phyloP scores from a whole-genome alignment of 2,888 invertebrate species.

The Philopedon plagiatum region DNA sequence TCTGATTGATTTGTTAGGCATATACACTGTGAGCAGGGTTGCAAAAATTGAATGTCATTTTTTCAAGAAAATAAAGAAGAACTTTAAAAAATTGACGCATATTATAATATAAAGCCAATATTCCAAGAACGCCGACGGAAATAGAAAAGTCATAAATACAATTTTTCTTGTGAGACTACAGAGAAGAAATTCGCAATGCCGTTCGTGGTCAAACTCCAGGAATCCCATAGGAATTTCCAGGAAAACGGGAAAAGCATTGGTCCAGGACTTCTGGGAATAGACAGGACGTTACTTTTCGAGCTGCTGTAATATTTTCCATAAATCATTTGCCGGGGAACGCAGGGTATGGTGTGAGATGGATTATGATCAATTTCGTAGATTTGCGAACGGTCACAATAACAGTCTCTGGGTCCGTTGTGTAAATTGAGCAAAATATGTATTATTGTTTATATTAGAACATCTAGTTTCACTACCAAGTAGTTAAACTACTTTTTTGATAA shows the following conservation, averaged over 20 bases:
- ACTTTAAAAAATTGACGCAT: too few relatives aligned
- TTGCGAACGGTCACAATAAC: background rate
- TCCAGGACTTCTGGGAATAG: conserved; percentile 43
- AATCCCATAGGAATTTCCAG: conserved; percentile 43
- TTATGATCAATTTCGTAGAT: conserved; percentile 44
- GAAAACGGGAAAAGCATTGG: conserved; percentile 51
- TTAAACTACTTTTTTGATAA: too few relatives aligned
- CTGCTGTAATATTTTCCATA: conserved; percentile 70
- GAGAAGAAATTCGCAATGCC: conserved; percentile 50
- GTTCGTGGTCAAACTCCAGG: conserved; percentile 49
- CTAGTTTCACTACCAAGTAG: too few relatives aligned
- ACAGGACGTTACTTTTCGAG: conserved; percentile 46
- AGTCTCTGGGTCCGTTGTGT: too few relatives aligned
- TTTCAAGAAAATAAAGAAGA: too few relatives aligned
- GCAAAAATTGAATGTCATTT: too few relatives aligned
- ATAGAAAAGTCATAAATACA: conserved; percentile 47
- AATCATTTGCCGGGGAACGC: conserved; percentile 63
- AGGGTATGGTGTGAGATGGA: conserved; percentile 43
- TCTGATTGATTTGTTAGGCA: too few relatives aligned
- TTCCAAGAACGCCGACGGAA: conserved; percentile 6
- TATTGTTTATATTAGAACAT: too few relatives aligned
- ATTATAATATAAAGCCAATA: too few relatives aligned
- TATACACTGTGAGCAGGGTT: too few relatives aligned
- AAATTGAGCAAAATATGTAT: too few relatives aligned
- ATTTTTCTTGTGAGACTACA: conserved; percentile 45